These are phyloP conservation scores for Corythaixoides concolor DNA, from an alignment of 2,113 vertebrate genomes.

Conservation along the genomic window DNA sequence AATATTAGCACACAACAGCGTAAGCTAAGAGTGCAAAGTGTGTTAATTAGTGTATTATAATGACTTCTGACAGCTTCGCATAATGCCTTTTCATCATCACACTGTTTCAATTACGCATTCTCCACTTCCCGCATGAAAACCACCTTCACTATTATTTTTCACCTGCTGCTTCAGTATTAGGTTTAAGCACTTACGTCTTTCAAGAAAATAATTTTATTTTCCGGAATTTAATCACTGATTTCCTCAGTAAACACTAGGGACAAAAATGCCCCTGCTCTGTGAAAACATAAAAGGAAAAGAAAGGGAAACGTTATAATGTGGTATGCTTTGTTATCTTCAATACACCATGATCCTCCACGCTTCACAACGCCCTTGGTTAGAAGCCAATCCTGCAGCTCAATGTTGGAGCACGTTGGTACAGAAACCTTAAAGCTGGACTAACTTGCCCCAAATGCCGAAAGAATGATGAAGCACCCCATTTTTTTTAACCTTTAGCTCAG, in stretches of 20 bases:
- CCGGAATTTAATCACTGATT: conserved; percentile 44
- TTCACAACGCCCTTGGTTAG: conserved; percentile 39
- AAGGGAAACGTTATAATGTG: neutral
- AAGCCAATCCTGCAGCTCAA: conserved; percentile 30
- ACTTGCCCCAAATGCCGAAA: neutral
- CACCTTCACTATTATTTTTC: conserved; percentile 60
- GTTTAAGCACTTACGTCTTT: conserved; percentile 39
- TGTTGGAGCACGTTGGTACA: conserved; percentile 21
- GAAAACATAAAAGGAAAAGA: neutral
- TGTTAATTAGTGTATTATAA: conserved; percentile 69
- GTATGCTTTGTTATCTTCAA: neutral
- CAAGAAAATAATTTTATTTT: conserved; percentile 52
- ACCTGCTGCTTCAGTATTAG: conserved; percentile 60
- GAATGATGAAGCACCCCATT: conserved; percentile 23
- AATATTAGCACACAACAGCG: conserved; percentile 53
- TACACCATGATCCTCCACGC: neutral
- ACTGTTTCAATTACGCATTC: conserved; percentile 71
- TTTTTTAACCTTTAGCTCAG: neutral
- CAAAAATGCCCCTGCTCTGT: conserved; percentile 20
- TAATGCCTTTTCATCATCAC: conserved; percentile 69
- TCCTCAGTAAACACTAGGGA: neutral
- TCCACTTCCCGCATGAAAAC: conserved; percentile 59
- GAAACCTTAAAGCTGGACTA: conserved; percentile 17
- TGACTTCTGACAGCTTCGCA: conserved; percentile 66
- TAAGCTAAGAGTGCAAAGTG: conserved; percentile 35